These are phyloP conservation scores for Cerceris rybyensis DNA, from an alignment of 2,888 invertebrate species.

Conservation along the genomic window DNA sequence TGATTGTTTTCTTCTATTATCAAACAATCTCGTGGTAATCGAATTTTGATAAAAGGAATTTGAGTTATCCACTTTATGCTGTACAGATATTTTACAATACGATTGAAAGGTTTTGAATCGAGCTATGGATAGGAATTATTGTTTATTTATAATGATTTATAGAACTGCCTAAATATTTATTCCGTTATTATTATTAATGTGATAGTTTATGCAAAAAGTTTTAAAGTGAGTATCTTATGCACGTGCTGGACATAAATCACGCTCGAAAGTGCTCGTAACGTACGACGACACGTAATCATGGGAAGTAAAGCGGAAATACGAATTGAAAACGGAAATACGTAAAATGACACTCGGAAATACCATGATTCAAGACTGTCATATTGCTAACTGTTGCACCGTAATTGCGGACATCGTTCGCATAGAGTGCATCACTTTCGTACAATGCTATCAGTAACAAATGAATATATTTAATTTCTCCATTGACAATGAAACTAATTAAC, in stretches of 20 bases:
- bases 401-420: background rate
- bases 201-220: no score
- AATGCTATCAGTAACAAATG: background rate
- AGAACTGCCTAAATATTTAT: background rate
- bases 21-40: no score
- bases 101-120: no score
- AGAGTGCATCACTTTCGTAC: background rate
- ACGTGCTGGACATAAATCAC: background rate
- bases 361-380: background rate
- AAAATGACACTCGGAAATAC: constrained; percentile 36
- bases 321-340: constrained; percentile 40
- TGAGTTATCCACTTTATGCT: no score
- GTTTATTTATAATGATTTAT: no score
- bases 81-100: no score
- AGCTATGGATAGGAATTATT: no score
- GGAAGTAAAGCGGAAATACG: constrained; percentile 23
- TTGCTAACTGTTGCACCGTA: background rate
- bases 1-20: no score
- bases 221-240: background rate
- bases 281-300: constrained; percentile 1
- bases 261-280: background rate
- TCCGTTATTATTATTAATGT: background rate
- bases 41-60: no score
- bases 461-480: no score
- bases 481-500: no score